phyloP scores from a whole-genome alignment of 2,113 vertebrate genomes.

The Athene noctua region DNA sequence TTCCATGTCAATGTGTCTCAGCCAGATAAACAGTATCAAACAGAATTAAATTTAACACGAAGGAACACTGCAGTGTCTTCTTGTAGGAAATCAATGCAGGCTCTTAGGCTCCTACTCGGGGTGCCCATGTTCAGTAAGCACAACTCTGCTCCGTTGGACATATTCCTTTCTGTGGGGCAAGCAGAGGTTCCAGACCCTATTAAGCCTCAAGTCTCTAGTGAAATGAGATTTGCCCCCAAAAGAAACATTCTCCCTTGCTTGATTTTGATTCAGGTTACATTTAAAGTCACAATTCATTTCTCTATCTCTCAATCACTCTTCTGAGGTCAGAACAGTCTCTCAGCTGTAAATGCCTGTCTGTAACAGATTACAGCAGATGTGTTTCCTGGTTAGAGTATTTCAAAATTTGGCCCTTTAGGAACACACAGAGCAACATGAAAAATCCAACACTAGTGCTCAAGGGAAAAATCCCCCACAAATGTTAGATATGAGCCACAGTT shows the following conservation, averaged over 20 bases:
- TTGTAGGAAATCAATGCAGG: background rate
- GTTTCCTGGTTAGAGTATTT: background rate
- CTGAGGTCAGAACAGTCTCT: background rate
- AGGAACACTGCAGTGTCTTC: background rate
- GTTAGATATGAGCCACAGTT: background rate
- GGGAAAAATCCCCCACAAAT: background rate
- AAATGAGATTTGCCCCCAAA: background rate
- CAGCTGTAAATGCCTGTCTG: background rate
- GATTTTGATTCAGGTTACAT: background rate
- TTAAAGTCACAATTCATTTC: constrained; percentile 1
- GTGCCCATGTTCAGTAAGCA: background rate
- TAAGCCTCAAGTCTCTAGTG: background rate
- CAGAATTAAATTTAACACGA: constrained; percentile 21
- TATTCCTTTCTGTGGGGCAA: background rate
- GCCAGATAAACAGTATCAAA: constrained; percentile 45
- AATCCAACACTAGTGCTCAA: background rate
- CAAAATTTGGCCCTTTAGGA: background rate
- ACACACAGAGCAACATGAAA: background rate
- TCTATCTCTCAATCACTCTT: background rate
- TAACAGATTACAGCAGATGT: background rate
- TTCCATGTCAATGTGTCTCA: constrained; percentile 23
- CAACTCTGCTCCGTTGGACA: background rate
- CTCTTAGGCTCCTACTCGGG: background rate
- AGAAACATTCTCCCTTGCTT: background rate
- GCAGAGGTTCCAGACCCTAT: background rate